A percentile compares a stretch with the other conserved stretches of the same genome.
phyloP scores from a whole-genome alignment of 2,113 vertebrate genomes.

The Regulus satrapa region DNA sequence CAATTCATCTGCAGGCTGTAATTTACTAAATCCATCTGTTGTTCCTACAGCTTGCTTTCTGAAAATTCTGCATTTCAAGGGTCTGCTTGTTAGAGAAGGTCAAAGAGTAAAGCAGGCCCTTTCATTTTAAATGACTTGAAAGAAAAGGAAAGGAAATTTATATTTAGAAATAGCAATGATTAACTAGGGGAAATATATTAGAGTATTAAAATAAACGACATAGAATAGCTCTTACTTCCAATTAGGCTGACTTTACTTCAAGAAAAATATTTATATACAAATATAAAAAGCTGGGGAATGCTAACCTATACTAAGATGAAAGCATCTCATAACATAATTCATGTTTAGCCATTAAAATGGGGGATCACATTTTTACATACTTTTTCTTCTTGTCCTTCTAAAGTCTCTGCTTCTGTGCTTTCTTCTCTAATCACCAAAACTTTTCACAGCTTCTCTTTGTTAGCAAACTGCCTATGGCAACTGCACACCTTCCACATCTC shows the following conservation, averaged over 20 bases:
- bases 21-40: constrained; percentile 77
- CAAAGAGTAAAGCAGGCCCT: constrained; percentile 68
- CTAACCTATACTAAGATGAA: constrained; percentile 55
- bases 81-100: constrained; percentile 73
- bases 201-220: constrained; percentile 65
- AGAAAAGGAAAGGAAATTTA: constrained; percentile 76
- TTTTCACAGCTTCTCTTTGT: background rate
- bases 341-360: constrained; percentile 30
- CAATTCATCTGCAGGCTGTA: constrained; percentile 62
- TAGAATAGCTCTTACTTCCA: constrained; percentile 67
- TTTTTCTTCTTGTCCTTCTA: background rate
- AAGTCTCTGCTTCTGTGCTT: background rate
- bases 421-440: background rate
- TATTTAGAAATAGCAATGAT: constrained; percentile 76
- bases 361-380: background rate
- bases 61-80: constrained; percentile 72
- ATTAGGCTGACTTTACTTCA: constrained; percentile 68
- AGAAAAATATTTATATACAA: constrained; percentile 67
- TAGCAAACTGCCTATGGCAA: background rate
- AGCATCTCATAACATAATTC: constrained; percentile 43
- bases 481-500: background rate
- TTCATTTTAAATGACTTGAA: constrained; percentile 78
- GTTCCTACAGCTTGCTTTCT: constrained; percentile 61
- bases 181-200: constrained; percentile 72
- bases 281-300: constrained; percentile 47